Evolutionary conservation across 2,888 invertebrate species (phyloP), one percentile per base, ranked within the genome.

Genomic region (Philaethria dido): DNA sequence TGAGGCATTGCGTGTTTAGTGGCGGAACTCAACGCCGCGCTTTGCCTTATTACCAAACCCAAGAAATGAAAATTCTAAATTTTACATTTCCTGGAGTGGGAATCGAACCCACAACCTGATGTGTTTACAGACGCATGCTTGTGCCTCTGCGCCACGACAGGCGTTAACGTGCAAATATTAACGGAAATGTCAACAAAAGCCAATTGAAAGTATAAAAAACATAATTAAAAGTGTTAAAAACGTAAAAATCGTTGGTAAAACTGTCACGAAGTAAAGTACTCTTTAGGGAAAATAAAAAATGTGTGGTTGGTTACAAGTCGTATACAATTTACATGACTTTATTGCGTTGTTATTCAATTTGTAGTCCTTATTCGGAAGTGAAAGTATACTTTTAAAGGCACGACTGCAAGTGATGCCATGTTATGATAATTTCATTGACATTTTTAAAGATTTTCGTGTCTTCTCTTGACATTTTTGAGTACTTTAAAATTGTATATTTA

Each of bases 321-420:
- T 22, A 22, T 57, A 14, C n/a, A 42, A 16, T 57, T 57, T 3
- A 57, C 22, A 5, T 42, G 22, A 57, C 16, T 57, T 57, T 55
- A 55, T 39, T 16, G 20, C 22, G 39, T 57, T 42, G 42, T 57
- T 42, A 16, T n/a, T 9, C 25, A 57, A 42, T 57, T 57, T 57
- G 57, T 57, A 57, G 13, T 57, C 57, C 57, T 42, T 42, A 57
- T 42, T 25, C 57, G 57, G 42, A 11, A 16, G 57, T 57, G 57
- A 57, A 57, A 57, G 57, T 57, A 5, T 22, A 57, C 2, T 33
- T 33, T 47, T 20, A 36, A 61, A 36, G 33, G 33, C 36, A 61
- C 5, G 18, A 18, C 3, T 61, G 29, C 20, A 18, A 48, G 39
- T 9, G 14, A 36, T 47, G 1, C 14, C 13, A 22, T 18, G 4